Evolutionary conservation across 2,113 vertebrate species (phyloP).

Genomic region (Pungitius pungitius): DNA sequence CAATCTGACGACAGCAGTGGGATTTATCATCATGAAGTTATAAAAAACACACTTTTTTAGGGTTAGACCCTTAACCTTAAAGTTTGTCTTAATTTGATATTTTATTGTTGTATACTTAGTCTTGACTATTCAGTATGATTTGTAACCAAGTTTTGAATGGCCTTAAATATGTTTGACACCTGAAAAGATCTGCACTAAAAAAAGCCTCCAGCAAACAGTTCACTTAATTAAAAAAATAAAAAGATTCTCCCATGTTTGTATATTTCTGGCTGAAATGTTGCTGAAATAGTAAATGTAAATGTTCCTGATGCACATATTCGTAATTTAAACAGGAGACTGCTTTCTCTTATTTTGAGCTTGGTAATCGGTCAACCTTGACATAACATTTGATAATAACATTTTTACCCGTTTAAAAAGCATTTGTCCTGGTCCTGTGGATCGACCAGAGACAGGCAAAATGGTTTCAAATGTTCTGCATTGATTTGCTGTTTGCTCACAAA

Average conservation of each 20-base stretch:
- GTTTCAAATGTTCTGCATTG: not conserved
- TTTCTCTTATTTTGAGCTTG: not conserved
- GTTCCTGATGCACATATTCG: not conserved
- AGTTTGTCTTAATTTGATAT: not conserved
- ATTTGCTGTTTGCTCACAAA: constrained; percentile 1
- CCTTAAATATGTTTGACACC: constrained; percentile 4
- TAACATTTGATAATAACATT: not conserved
- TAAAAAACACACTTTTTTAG: not conserved
- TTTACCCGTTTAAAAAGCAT: not conserved
- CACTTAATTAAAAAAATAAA: not conserved
- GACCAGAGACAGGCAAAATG: not conserved
- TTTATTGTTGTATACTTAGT: not conserved
- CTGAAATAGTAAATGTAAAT: not conserved
- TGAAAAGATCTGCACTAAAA: constrained; percentile 5
- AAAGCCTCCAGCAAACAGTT: not conserved
- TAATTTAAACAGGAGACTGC: not conserved
- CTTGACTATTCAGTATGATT: constrained; percentile 16
- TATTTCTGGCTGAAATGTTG: not conserved
- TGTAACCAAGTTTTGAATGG: not conserved
- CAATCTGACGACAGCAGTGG: not conserved
- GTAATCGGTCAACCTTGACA: constrained; percentile 1
- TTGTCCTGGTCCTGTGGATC: constrained; percentile 7
- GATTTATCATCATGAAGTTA: not conserved
- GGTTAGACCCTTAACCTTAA: not conserved
- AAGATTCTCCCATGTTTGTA: too few relatives aligned